Conservation (phyloP, 2,888 invertebrate genomes). For the Ferrisia virgata region DNA sequence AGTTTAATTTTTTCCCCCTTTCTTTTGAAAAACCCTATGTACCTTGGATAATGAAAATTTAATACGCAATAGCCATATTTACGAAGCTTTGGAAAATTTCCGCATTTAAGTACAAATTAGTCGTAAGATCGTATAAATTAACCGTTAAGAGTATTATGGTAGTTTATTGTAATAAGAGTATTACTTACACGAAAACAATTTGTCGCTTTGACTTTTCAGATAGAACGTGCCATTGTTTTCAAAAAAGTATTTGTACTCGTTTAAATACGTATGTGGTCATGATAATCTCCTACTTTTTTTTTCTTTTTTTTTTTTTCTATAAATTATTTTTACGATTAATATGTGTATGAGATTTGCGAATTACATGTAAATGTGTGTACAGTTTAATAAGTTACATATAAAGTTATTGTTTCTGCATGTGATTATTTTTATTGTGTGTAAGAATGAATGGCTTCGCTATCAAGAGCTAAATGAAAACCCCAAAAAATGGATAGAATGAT, state of each 20-base stretch:
- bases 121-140: not conserved
- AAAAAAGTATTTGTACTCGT: not conserved
- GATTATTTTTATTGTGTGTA: not conserved
- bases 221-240: not conserved
- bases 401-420: slow-evolving; percentile 45
- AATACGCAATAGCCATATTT: not conserved
- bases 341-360: not conserved
- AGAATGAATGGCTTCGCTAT: not conserved
- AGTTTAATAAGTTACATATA: slow-evolving; percentile 39
- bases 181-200: not conserved
- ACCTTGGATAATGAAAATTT: not conserved
- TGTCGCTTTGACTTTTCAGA: not conserved
- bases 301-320: no score
- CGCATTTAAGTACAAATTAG: slow-evolving; percentile 7
- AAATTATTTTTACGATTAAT: slow-evolving; percentile 29
- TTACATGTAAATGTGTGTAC: slow-evolving; percentile 39
- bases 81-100: not conserved
- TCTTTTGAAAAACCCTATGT: not conserved
- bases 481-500: no score
- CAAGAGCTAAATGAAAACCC: no score
- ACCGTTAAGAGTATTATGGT: not conserved
- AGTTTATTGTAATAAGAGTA: slow-evolving; percentile 6
- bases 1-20: not conserved
- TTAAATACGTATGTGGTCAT: not conserved
- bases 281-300: not conserved